Conservation (phyloP, 2,888 invertebrate species). For the Cerastis leucographa region DNA sequence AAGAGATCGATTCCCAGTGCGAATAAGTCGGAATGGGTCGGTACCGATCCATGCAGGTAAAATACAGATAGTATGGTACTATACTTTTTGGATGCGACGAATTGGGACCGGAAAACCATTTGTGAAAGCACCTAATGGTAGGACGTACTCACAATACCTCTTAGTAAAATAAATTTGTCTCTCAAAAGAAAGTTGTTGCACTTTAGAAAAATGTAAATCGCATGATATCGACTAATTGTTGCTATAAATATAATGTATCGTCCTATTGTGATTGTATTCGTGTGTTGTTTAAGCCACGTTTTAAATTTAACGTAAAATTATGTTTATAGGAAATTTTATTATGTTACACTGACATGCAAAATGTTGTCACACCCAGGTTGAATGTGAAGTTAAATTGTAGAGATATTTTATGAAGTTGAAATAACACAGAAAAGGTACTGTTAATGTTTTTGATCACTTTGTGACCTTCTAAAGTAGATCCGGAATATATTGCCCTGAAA, state of each 20-base stretch:
- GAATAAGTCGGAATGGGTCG: not conserved
- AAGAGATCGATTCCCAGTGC: not conserved
- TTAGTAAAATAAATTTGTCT: conserved; percentile 12
- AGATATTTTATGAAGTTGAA: not conserved
- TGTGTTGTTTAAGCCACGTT: conserved; percentile 33
- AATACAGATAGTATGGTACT: not conserved
- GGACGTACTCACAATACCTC: not conserved
- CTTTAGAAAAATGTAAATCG: conserved; percentile 23
- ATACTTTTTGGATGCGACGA: not conserved
- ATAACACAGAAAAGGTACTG: not conserved
- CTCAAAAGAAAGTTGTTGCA: conserved; percentile 33
- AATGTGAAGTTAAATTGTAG: too few species aligned
- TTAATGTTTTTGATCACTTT: not conserved
- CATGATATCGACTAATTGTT: conserved; percentile 37
- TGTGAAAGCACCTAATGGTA: not conserved
- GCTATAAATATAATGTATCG: conserved; percentile 47
- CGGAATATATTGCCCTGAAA: not conserved
- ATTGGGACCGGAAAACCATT: not conserved
- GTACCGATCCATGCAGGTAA: not conserved
- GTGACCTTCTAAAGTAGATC: not conserved
- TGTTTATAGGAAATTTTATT: conserved; percentile 34
- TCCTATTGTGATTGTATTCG: conserved; percentile 45
- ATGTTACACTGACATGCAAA: conserved; percentile 47
- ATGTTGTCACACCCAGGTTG: not conserved
- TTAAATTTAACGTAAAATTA: conserved; percentile 21